Evolutionary conservation across 2,888 invertebrate species (phyloP).

Genomic region (Epirrhoe alternata): DNA sequence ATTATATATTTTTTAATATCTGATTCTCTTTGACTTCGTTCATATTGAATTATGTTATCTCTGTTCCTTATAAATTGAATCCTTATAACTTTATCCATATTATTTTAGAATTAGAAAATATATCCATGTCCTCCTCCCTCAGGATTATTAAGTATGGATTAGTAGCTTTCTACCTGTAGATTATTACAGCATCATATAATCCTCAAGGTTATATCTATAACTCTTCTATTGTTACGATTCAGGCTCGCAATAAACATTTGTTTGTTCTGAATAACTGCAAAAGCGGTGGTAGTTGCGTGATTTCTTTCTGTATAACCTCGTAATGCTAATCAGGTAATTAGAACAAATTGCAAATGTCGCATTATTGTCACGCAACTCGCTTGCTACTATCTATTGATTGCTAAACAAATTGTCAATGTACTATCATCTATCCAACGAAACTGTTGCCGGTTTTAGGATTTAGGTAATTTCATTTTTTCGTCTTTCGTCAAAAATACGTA

Average conservation of each 20-base stretch:
- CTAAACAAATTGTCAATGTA: conserved; percentile 21
- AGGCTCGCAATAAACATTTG: neutral
- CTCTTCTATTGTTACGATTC: neutral
- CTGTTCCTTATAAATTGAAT: no score
- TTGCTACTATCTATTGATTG: conserved; percentile 50
- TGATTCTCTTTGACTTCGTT: no score
- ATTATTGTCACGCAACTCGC: conserved; percentile 55
- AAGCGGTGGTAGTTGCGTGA: conserved; percentile 5
- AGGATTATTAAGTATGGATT: no score
- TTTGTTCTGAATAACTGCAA: neutral
- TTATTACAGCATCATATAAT: neutral
- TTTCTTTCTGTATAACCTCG: conserved; percentile 46
- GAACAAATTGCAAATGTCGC: conserved; percentile 68
- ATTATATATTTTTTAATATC: neutral
- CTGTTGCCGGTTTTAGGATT: no score
- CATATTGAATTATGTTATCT: no score
- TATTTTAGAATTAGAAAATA: no score
- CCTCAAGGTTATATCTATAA: neutral
- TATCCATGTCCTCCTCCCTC: no score
- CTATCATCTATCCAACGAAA: neutral
- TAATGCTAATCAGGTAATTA: conserved; percentile 62
- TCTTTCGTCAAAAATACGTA: no score
- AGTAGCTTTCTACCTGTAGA: neutral
- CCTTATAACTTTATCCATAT: no score
- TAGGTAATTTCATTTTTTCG: no score